A percentile compares a stretch with the other conserved stretches of the same genome.
These are phyloP conservation scores for Cheilosia grossa DNA, from an alignment of 2,888 invertebrate species.

Conservation along the genomic window DNA sequence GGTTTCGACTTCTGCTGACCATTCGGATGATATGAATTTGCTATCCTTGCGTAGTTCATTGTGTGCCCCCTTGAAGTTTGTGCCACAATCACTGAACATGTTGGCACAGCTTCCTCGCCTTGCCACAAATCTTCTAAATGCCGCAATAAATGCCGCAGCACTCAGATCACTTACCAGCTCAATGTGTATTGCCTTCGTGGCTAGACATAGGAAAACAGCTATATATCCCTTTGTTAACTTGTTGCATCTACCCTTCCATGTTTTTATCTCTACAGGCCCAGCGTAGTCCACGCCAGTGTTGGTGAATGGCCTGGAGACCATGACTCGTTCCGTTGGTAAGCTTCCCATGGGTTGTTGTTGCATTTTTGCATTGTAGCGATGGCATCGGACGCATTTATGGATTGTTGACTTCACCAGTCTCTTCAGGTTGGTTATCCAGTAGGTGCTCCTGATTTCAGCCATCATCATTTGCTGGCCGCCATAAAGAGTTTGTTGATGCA, in stretches of 20 bases:
- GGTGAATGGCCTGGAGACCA: conserved; percentile 9
- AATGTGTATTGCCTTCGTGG: not conserved
- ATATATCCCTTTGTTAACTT: conserved; percentile 1
- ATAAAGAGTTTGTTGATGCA: not conserved
- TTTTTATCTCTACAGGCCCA: conserved; percentile 13
- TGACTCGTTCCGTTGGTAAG: conserved; percentile 12
- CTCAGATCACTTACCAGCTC: not conserved
- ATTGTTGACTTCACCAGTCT: not conserved
- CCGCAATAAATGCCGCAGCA: not conserved
- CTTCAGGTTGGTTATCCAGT: conserved; percentile 28
- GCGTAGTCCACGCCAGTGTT: conserved; percentile 25
- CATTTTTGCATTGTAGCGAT: conserved; percentile 3
- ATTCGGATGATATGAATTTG: conserved; percentile 2
- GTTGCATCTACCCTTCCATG: conserved; percentile 15
- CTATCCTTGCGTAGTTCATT: conserved; percentile 1
- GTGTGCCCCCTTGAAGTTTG: conserved; percentile 29
- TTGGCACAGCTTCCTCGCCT: conserved; percentile 14
- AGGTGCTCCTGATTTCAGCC: conserved; percentile 6
- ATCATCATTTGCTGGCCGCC: conserved; percentile 18
- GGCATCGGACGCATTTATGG: conserved; percentile 16
- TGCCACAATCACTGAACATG: conserved; percentile 27
- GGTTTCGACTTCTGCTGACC: conserved; percentile 18
- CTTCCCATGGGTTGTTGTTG: conserved; percentile 11
- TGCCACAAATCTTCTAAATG: conserved; percentile 7
- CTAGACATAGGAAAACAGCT: not conserved